Percentiles rank a stretch among this genome's conserved stretches.
phyloP scores from a whole-genome alignment of 2,797 vertebrate genomes.

The Eupleurogrammus muticus region DNA sequence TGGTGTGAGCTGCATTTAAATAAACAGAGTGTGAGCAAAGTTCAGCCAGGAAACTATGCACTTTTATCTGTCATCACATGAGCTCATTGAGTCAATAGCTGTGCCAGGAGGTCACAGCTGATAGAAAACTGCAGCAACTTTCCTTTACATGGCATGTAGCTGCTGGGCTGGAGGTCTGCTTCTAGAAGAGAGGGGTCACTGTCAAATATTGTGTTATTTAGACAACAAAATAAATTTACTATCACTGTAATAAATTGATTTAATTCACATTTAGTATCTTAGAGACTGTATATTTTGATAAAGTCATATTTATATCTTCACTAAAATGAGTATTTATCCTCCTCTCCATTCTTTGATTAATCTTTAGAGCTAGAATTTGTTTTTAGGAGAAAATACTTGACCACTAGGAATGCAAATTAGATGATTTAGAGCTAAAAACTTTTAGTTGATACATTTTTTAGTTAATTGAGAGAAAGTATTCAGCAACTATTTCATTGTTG shows the following conservation, averaged over 20 bases:
- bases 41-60: constrained; percentile 61
- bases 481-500: neutral
- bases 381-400: too few species aligned
- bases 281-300: neutral
- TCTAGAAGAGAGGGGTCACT: neutral
- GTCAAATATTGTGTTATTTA: neutral
- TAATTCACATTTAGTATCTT: neutral
- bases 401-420: neutral
- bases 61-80: constrained; percentile 56
- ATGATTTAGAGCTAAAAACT: neutral
- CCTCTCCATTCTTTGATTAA: too few species aligned
- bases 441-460: neutral
- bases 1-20: constrained; percentile 45
- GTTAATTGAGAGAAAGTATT: neutral
- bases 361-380: too few species aligned
- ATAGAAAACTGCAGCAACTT: constrained; percentile 10
- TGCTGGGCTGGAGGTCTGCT: neutral
- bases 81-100: constrained; percentile 42
- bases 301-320: too few species aligned
- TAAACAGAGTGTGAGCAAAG: constrained; percentile 79
- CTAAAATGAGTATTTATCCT: too few species aligned
- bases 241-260: neutral
- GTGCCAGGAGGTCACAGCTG: constrained; percentile 34
- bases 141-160: neutral
- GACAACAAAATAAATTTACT: neutral